Conservation (phyloP, 1,140 invertebrate genomes). For the Cryptotermes secundus region DNA sequence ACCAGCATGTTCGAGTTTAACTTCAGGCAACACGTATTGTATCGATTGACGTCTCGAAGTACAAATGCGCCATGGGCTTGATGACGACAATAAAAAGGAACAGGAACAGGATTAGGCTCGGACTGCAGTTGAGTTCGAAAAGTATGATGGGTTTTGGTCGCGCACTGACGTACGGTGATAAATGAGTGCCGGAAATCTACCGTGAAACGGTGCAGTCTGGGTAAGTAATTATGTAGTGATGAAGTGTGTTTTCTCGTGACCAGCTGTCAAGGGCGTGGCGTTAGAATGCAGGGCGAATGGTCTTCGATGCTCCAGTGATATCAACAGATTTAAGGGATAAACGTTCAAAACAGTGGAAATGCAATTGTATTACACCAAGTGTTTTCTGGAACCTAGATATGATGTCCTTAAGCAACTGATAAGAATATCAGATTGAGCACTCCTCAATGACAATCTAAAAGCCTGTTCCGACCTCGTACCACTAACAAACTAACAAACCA, state of each 20-base stretch:
- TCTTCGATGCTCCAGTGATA: background rate
- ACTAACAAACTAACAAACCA: no score
- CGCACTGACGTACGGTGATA: background rate
- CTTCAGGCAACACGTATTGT: no score
- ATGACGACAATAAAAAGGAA: background rate
- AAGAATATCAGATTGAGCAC: no score
- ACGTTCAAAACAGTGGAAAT: background rate
- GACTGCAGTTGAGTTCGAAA: background rate
- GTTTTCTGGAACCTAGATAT: background rate
- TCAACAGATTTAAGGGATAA: background rate
- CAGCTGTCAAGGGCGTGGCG: background rate
- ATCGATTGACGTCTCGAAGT: no score
- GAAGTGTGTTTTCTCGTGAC: constrained; percentile 10
- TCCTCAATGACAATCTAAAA: no score
- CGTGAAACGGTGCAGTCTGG: background rate
- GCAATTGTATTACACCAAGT: background rate
- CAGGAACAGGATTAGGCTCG: background rate
- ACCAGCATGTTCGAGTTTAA: no score
- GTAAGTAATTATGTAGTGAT: background rate
- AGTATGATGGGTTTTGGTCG: background rate
- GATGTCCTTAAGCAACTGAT: no score
- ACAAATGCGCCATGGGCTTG: no score
- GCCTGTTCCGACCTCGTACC: no score
- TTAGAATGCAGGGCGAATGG: background rate
- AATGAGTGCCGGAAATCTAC: background rate